These are phyloP conservation scores for Platalea minor DNA, from an alignment of 2,797 vertebrate species.

Conservation along the genomic window DNA sequence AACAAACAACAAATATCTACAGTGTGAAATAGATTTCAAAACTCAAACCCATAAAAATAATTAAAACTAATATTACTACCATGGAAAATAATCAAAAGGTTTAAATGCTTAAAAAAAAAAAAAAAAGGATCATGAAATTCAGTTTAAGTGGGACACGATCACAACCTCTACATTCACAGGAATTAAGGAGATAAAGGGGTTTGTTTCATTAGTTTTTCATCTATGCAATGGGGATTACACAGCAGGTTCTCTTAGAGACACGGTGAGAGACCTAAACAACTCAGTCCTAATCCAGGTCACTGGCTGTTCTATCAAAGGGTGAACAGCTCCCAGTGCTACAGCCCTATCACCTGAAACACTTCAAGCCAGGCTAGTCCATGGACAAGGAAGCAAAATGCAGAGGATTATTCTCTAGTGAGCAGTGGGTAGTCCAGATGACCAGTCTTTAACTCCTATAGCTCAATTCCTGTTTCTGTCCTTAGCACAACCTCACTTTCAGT, in stretches of 20 bases:
- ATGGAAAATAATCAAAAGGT: background rate
- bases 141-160: background rate
- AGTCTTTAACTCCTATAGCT: background rate
- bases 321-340: background rate
- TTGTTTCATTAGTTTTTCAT: constrained; percentile 63
- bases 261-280: background rate
- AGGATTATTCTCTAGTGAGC: background rate
- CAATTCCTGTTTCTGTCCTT: background rate
- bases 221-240: constrained; percentile 49
- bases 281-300: background rate
- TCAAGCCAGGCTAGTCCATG: background rate
- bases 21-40: background rate
- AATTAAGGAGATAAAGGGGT: constrained; percentile 55
- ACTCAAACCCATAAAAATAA: background rate
- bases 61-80: background rate
- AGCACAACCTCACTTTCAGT: background rate
- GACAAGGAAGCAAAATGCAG: background rate
- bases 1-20: background rate
- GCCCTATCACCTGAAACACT: background rate
- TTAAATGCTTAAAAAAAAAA: background rate
- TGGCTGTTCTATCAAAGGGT: background rate
- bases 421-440: background rate
- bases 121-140: background rate
- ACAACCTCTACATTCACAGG: background rate
- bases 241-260: constrained; percentile 10